phyloP scores from a whole-genome alignment of 2,797 vertebrate species.

The Hoplostethus atlanticus region DNA sequence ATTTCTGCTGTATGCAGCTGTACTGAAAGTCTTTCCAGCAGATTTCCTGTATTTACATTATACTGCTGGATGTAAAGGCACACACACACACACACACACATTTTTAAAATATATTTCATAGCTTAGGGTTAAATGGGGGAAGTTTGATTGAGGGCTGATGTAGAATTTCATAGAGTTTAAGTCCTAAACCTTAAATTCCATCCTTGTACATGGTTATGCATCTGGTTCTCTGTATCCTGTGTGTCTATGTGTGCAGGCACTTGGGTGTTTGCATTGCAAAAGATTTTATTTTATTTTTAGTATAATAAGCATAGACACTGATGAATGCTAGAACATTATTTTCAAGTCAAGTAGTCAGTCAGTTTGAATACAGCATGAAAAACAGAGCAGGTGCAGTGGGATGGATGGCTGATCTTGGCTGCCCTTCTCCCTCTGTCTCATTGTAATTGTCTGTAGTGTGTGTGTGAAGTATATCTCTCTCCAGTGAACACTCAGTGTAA shows the following conservation, averaged over 20 bases:
- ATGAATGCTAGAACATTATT: constrained; percentile 5
- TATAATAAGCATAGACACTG: neutral
- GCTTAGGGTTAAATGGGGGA: too few species aligned
- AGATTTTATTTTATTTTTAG: too few species aligned
- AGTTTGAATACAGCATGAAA: constrained; percentile 23
- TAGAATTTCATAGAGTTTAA: too few species aligned
- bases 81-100: neutral
- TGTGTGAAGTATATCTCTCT: neutral
- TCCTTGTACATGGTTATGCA: too few species aligned
- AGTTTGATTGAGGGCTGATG: too few species aligned
- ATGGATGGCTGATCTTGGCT: constrained; percentile 1
- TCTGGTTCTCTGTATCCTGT: neutral
- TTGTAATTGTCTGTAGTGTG: constrained; percentile 17
- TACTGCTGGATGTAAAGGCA: neutral
- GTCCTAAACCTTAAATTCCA: too few species aligned
- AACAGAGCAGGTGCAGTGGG: constrained; percentile 26
- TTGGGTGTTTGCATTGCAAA: too few species aligned
- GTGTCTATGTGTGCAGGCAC: neutral
- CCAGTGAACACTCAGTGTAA: neutral
- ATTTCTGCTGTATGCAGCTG: constrained; percentile 4
- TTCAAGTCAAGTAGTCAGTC: neutral
- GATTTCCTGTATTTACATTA: constrained; percentile 16
- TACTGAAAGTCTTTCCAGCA: constrained; percentile 17
- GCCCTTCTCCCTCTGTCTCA: constrained; percentile 21
- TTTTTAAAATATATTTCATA: too few species aligned